Percentiles rank a stretch among this genome's conserved stretches.
phyloP scores from a whole-genome alignment of 2,888 invertebrate species.

The Xanthia togata region DNA sequence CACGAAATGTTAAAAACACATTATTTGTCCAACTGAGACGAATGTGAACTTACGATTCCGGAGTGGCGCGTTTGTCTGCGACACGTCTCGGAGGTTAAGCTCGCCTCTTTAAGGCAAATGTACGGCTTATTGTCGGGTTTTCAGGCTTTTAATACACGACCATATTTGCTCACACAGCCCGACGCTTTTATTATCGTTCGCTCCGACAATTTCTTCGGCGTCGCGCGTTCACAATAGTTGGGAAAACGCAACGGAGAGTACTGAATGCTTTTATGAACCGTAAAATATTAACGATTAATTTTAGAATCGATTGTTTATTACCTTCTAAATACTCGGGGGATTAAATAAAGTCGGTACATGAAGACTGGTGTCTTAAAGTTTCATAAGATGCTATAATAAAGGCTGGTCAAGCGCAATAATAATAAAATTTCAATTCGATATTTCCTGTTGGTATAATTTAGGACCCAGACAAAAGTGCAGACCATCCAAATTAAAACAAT shows the following conservation, averaged over 20 bases:
- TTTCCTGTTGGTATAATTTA: slow-evolving; percentile 48
- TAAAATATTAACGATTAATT: slow-evolving; percentile 77
- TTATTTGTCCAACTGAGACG: slow-evolving; percentile 90
- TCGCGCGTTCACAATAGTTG: slow-evolving; percentile 77
- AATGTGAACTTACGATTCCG: slow-evolving; percentile 88
- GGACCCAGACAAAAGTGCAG: slow-evolving; percentile 27
- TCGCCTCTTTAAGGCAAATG: slow-evolving; percentile 84
- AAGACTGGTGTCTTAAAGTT: slow-evolving; percentile 41
- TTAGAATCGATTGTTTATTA: slow-evolving; percentile 77
- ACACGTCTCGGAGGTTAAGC: slow-evolving; percentile 86
- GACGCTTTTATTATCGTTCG: slow-evolving; percentile 84
- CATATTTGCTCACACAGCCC: slow-evolving; percentile 81
- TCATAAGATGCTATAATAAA: slow-evolving; percentile 23
- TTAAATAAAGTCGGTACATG: slow-evolving; percentile 59
- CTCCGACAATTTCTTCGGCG: slow-evolving; percentile 71
- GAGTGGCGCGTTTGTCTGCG: slow-evolving; percentile 86
- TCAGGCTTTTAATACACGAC: slow-evolving; percentile 81
- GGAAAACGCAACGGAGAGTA: slow-evolving; percentile 73
- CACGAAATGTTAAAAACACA: slow-evolving; percentile 90
- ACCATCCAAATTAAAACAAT: slow-evolving; percentile 44
- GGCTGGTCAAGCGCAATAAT: slow-evolving; percentile 3
- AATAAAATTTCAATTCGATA: slow-evolving; percentile 38
- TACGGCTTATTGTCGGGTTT: slow-evolving; percentile 87
- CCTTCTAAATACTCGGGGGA: slow-evolving; percentile 64
- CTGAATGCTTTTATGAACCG: slow-evolving; percentile 81